Percentiles rank a stretch among this genome's conserved stretches.
These are phyloP conservation scores for Adelphocoris suturalis DNA, from an alignment of 2,888 invertebrate genomes.

Conservation along the genomic window DNA sequence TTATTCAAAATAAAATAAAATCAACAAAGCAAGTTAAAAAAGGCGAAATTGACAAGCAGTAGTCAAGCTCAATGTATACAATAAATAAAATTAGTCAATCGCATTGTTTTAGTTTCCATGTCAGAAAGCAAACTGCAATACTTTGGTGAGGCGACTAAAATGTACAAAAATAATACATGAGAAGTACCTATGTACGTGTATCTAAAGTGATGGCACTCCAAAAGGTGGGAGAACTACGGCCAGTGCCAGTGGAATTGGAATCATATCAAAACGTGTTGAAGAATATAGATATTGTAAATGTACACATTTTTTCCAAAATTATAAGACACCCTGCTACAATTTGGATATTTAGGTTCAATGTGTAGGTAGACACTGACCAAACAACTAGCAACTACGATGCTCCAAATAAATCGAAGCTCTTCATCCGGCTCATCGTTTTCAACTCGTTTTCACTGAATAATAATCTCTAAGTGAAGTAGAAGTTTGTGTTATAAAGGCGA, in stretches of 20 bases:
- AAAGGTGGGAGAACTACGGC: neutral
- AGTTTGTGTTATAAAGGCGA: too few relatives aligned
- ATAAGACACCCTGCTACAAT: too few relatives aligned
- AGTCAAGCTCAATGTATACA: neutral
- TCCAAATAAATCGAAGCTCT: too few relatives aligned
- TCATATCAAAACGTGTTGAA: neutral
- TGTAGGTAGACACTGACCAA: too few relatives aligned
- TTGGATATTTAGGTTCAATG: too few relatives aligned
- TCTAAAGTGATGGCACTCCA: constrained; percentile 7
- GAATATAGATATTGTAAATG: too few relatives aligned
- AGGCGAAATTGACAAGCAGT: constrained; percentile 6
- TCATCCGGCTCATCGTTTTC: too few relatives aligned
- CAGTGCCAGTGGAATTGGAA: neutral
- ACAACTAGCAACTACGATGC: too few relatives aligned
- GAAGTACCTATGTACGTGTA: neutral
- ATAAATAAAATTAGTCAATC: neutral
- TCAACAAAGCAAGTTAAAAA: constrained; percentile 4
- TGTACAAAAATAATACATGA: neutral
- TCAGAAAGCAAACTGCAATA: constrained; percentile 64
- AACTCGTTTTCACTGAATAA: too few relatives aligned
- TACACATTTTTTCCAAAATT: too few relatives aligned
- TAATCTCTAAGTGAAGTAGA: too few relatives aligned
- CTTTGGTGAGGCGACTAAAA: constrained; percentile 51
- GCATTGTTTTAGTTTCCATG: constrained; percentile 33
- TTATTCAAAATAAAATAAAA: neutral